Conservation (phyloP, 2,113 vertebrate genomes). For the Monopterus albus region DNA sequence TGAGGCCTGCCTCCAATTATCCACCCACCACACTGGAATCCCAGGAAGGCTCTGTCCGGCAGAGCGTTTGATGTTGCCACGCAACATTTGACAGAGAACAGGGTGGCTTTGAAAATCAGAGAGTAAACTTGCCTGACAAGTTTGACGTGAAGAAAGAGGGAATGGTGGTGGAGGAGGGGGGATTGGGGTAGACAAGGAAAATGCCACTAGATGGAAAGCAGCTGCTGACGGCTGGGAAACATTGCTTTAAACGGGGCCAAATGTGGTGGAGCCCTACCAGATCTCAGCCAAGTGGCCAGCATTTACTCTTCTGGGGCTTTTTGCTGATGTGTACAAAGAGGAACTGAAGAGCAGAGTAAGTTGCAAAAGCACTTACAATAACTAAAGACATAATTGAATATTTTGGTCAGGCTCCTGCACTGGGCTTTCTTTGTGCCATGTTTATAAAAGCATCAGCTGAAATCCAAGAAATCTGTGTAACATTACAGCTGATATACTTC, state of each 20-base stretch:
- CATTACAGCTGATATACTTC: too few relatives aligned
- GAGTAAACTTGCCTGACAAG: conserved; percentile 81
- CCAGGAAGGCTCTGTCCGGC: conserved; percentile 79
- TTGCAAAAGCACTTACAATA: conserved; percentile 24
- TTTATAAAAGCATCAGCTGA: conserved; percentile 1
- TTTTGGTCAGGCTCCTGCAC: not conserved
- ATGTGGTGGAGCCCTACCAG: conserved; percentile 60
- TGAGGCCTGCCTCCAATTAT: conserved; percentile 81
- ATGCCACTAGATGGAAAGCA: conserved; percentile 81
- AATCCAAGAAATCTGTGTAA: conserved; percentile 1
- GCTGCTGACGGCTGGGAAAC: conserved; percentile 75
- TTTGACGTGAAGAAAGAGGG: conserved; percentile 77
- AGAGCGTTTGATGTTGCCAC: conserved; percentile 82
- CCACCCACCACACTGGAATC: conserved; percentile 80
- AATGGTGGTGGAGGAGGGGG: conserved; percentile 33
- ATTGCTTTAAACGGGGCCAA: conserved; percentile 78
- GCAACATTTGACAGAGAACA: conserved; percentile 83
- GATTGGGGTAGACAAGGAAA: conserved; percentile 60
- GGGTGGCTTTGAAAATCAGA: conserved; percentile 78
- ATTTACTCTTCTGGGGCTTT: conserved; percentile 53
- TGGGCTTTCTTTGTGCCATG: not conserved
- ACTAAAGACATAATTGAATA: conserved; percentile 11
- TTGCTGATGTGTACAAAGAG: conserved; percentile 50
- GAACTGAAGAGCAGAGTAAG: conserved; percentile 7
- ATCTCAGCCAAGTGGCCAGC: conserved; percentile 57